A percentile compares a stretch with the other conserved stretches of the same genome.
These are phyloP conservation scores for Arctocebus calabarensis DNA, from an alignment of 2,797 vertebrate species.

Conservation along the genomic window DNA sequence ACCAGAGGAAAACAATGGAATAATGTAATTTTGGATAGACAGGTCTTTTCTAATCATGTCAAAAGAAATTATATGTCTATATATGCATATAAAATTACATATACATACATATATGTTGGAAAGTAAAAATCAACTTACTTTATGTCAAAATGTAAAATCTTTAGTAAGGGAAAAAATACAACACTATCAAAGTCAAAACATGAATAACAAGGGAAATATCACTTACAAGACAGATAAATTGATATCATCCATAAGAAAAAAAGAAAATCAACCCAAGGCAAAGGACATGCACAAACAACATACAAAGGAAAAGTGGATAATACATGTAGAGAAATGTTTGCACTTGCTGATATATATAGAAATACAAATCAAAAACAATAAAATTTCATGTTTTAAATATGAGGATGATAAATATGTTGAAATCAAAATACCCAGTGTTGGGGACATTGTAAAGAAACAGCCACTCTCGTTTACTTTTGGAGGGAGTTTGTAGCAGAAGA, in stretches of 20 bases:
- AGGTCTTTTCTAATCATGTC: neutral
- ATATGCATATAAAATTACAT: no score
- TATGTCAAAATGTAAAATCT: neutral
- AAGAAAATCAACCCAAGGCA: neutral
- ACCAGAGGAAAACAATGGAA: neutral
- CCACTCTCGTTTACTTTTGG: neutral
- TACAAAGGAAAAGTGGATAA: neutral
- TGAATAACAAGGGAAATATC: neutral
- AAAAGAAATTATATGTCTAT: neutral
- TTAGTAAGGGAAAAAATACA: neutral
- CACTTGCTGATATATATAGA: neutral
- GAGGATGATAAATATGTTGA: neutral
- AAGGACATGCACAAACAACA: neutral
- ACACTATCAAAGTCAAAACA: neutral
- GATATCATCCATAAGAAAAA: neutral
- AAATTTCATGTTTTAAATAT: neutral
- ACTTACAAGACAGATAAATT: neutral
- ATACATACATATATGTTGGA: no score
- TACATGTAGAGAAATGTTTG: neutral
- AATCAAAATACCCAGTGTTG: neutral
- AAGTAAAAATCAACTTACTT: conserved; percentile 8
- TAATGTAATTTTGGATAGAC: neutral
- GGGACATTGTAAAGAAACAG: neutral
- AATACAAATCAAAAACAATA: neutral
- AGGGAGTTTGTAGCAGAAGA: neutral